Percentiles rank a stretch among this genome's conserved stretches.
phyloP scores from a whole-genome alignment of 2,113 vertebrate genomes.

The Acrocephalus kingi region DNA sequence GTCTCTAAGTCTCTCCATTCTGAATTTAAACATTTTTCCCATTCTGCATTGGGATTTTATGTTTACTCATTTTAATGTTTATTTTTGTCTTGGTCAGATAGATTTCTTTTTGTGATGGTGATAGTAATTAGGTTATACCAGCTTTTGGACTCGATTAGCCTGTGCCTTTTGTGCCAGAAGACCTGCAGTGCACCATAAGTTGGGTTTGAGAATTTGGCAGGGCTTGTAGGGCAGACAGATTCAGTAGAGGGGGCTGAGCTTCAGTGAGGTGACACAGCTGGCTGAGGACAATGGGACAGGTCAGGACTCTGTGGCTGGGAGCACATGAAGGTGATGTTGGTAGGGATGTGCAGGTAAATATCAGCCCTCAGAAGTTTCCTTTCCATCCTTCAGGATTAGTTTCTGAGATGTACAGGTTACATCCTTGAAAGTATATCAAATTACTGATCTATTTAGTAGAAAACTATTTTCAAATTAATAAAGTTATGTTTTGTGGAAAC shows the following conservation, averaged over 20 bases:
- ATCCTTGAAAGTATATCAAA: neutral
- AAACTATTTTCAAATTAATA: neutral
- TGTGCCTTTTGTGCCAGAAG: neutral
- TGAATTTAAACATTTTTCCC: neutral
- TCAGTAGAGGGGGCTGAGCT: neutral
- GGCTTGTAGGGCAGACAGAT: neutral
- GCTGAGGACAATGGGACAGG: neutral
- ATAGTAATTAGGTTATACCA: neutral
- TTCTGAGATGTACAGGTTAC: neutral
- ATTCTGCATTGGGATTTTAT: neutral
- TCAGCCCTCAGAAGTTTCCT: neutral
- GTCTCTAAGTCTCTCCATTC: neutral
- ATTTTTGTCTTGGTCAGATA: neutral
- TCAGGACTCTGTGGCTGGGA: neutral
- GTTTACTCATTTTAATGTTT: neutral
- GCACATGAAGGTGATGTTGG: neutral
- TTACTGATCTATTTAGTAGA: neutral
- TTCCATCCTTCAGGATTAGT: neutral
- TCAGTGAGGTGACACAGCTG: neutral
- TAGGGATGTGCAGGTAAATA: neutral
- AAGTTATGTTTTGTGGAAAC: neutral
- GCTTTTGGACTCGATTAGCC: neutral
- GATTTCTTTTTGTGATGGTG: neutral
- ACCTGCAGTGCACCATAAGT: neutral
- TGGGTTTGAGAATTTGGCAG: neutral